Evolutionary conservation across 1,140 invertebrate species (phyloP).

Genomic region (Ceratitis capitata): DNA sequence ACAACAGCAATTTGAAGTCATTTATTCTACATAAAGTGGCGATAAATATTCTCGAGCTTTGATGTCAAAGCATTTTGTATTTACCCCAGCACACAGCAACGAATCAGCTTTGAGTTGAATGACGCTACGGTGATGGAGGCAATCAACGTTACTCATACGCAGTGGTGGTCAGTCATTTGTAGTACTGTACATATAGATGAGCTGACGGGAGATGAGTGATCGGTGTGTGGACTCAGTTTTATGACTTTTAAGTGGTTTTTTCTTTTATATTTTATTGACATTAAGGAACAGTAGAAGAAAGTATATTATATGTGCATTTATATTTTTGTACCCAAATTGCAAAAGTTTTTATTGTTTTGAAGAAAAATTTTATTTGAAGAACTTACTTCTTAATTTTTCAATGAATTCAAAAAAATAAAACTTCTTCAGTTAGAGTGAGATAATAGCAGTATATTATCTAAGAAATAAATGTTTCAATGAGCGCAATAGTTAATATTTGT

Average conservation of each 20-base stretch:
- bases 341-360: too few relatives aligned
- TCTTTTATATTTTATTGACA: not conserved
- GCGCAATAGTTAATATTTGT: too few relatives aligned
- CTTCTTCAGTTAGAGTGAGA: too few relatives aligned
- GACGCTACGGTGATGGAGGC: not conserved
- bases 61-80: not conserved
- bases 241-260: not conserved
- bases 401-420: too few relatives aligned
- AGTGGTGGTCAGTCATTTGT: not conserved
- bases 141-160: not conserved
- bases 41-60: not conserved
- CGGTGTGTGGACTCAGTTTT: not conserved
- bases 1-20: conserved; percentile 9
- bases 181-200: not conserved
- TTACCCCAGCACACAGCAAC: not conserved
- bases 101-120: not conserved
- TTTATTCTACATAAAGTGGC: conserved; percentile 13
- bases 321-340: too few relatives aligned
- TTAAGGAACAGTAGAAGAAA: not conserved
- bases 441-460: too few relatives aligned
- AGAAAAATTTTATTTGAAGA: too few relatives aligned
- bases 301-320: too few relatives aligned
- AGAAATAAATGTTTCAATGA: too few relatives aligned
- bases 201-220: not conserved
- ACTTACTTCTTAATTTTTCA: too few relatives aligned